These are phyloP conservation scores for Acrobasis suavella DNA, from an alignment of 2,888 invertebrate genomes.

Conservation along the genomic window DNA sequence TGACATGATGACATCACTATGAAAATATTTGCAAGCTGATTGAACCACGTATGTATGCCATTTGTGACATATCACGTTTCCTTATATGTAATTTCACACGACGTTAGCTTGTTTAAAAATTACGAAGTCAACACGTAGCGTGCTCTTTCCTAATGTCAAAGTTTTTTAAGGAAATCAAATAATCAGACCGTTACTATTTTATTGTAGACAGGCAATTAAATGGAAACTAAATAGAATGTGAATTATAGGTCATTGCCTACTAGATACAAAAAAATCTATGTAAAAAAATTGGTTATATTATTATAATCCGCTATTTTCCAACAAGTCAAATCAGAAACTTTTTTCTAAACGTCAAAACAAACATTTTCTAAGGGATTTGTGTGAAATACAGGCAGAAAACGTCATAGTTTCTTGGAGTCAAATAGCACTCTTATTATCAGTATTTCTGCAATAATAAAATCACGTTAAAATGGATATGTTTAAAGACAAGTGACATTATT, in stretches of 20 bases:
- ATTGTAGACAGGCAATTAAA: background rate
- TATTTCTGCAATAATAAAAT: too few relatives aligned
- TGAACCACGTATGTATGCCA: constrained; percentile 55
- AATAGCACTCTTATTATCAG: too few relatives aligned
- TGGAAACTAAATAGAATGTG: background rate
- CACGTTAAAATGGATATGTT: too few relatives aligned
- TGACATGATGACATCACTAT: constrained; percentile 50
- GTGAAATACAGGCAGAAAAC: too few relatives aligned
- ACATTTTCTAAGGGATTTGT: too few relatives aligned
- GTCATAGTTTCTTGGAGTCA: too few relatives aligned
- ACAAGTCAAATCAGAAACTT: too few relatives aligned
- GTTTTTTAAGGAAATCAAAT: background rate
- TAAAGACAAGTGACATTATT: too few relatives aligned
- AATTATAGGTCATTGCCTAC: background rate
- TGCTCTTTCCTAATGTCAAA: background rate
- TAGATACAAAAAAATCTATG: background rate
- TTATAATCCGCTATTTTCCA: too few relatives aligned
- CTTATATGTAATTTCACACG: constrained; percentile 33
- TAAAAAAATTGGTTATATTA: too few relatives aligned
- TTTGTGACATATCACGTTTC: constrained; percentile 28
- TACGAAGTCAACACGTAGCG: background rate
- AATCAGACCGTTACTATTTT: background rate
- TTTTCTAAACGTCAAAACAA: too few relatives aligned
- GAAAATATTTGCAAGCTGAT: constrained; percentile 49
- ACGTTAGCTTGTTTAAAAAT: background rate